Evolutionary conservation across 2,888 invertebrate species (phyloP).

Genomic region (Mylabris sibirica): DNA sequence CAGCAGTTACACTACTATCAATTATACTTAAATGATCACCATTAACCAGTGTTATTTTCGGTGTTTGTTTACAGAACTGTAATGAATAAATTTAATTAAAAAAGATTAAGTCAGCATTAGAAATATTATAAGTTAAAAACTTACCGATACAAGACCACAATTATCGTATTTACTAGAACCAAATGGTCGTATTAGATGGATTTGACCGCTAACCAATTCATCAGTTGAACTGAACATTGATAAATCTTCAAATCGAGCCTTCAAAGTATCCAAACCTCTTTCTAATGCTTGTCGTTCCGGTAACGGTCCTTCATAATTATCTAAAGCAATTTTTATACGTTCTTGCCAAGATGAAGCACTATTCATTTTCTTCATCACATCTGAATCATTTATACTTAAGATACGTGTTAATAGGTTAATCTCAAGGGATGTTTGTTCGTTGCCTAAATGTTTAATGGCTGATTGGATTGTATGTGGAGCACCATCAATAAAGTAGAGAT

Average conservation of each 20-base stretch:
- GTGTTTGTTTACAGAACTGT: slow-evolving; percentile 67
- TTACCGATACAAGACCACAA: slow-evolving; percentile 55
- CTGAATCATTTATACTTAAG: slow-evolving; percentile 61
- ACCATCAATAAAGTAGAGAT: slow-evolving; percentile 82
- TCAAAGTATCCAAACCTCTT: slow-evolving; percentile 46
- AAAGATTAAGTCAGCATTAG: not conserved
- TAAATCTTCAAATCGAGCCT: slow-evolving; percentile 47
- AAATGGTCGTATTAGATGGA: slow-evolving; percentile 53
- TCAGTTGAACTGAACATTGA: slow-evolving; percentile 44
- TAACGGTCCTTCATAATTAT: slow-evolving; percentile 41
- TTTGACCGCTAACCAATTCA: slow-evolving; percentile 48
- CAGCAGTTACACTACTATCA: slow-evolving; percentile 69
- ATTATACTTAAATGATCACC: slow-evolving; percentile 79
- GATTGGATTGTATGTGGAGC: slow-evolving; percentile 74
- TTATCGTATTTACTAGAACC: slow-evolving; percentile 56
- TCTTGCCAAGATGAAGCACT: slow-evolving; percentile 46
- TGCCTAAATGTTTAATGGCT: slow-evolving; percentile 62
- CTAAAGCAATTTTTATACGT: slow-evolving; percentile 46
- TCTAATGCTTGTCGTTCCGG: slow-evolving; percentile 43
- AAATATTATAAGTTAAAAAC: slow-evolving; percentile 21
- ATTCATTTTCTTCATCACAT: slow-evolving; percentile 49
- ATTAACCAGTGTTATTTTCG: slow-evolving; percentile 70
- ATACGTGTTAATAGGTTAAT: slow-evolving; percentile 67
- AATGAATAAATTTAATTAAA: slow-evolving; percentile 47
- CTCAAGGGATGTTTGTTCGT: slow-evolving; percentile 56